phyloP scores from a whole-genome alignment of 2,113 vertebrate species.

The Syngnathus typhle region DNA sequence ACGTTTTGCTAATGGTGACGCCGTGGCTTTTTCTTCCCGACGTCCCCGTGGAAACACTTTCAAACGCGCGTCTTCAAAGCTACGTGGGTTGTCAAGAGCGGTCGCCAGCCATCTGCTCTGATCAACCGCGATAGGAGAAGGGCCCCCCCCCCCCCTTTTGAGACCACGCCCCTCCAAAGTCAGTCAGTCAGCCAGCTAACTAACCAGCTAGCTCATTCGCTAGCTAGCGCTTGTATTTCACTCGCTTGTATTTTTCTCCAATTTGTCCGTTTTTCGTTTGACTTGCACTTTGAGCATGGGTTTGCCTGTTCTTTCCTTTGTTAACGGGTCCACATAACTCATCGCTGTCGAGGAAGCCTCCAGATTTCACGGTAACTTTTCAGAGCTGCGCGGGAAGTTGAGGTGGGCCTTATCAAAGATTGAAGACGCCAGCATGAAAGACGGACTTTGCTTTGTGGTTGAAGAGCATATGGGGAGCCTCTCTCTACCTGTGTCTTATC shows the following conservation, averaged over 20 bases:
- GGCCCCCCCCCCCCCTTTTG: slow-evolving; percentile 53
- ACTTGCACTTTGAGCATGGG: too few species aligned
- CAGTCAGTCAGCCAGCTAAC: too few species aligned
- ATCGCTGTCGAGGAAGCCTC: neutral
- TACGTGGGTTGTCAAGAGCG: slow-evolving; percentile 66
- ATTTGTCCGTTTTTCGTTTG: too few species aligned
- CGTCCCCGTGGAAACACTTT: slow-evolving; percentile 37
- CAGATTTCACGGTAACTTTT: neutral
- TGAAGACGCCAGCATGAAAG: slow-evolving; percentile 70
- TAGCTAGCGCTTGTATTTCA: too few species aligned
- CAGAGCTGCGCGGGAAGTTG: neutral
- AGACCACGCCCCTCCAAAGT: slow-evolving; percentile 63
- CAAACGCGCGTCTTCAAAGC: slow-evolving; percentile 14
- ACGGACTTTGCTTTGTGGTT: slow-evolving; percentile 68
- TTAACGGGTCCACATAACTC: too few species aligned
- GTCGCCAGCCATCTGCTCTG: slow-evolving; percentile 33
- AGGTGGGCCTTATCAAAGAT: slow-evolving; percentile 63
- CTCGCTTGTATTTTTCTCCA: too few species aligned
- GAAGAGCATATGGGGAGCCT: slow-evolving; percentile 67
- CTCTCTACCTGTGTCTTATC: slow-evolving; percentile 68
- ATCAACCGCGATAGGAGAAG: slow-evolving; percentile 29
- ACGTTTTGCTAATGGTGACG: slow-evolving; percentile 21
- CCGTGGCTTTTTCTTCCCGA: slow-evolving; percentile 41
- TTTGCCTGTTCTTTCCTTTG: neutral
- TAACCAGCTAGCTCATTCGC: too few species aligned